A percentile compares a stretch with the other conserved stretches of the same genome.
Conservation (phyloP, 2,797 vertebrate species). For the Sebastes miniatus region DNA sequence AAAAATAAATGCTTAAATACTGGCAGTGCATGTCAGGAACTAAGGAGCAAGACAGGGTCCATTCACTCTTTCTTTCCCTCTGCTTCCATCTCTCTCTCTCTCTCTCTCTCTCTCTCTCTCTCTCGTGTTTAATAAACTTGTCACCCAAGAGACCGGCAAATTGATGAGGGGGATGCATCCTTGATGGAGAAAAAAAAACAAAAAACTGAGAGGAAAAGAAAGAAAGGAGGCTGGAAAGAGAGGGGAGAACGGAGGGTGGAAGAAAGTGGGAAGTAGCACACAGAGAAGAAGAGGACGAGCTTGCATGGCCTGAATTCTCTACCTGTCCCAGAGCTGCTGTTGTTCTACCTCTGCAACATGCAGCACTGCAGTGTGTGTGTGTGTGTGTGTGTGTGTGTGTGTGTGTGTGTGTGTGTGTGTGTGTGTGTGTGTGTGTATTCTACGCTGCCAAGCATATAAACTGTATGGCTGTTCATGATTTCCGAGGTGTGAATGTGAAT, state of each 20-base stretch:
- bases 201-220: neutral
- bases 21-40: constrained; percentile 1
- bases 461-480: neutral
- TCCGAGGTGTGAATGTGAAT: neutral
- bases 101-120: constrained; percentile 6
- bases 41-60: neutral
- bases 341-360: constrained; percentile 62
- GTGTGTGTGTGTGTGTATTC: neutral
- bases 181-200: constrained; percentile 1
- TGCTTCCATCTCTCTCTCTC: neutral
- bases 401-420: constrained; percentile 31
- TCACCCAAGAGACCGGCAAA: constrained; percentile 81
- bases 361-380: constrained; percentile 67
- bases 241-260: constrained; percentile 20
- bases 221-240: constrained; percentile 18
- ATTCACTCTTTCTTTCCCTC: neutral
- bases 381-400: too few species aligned
- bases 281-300: constrained; percentile 27
- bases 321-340: constrained; percentile 55
- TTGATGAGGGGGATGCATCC: constrained; percentile 79
- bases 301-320: constrained; percentile 65
- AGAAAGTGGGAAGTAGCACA: constrained; percentile 39
- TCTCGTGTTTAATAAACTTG: constrained; percentile 86
- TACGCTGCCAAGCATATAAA: neutral
- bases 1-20: constrained; percentile 27